phyloP scores from a whole-genome alignment of 1,140 invertebrate species.

The Caenorhabditis remanei region DNA sequence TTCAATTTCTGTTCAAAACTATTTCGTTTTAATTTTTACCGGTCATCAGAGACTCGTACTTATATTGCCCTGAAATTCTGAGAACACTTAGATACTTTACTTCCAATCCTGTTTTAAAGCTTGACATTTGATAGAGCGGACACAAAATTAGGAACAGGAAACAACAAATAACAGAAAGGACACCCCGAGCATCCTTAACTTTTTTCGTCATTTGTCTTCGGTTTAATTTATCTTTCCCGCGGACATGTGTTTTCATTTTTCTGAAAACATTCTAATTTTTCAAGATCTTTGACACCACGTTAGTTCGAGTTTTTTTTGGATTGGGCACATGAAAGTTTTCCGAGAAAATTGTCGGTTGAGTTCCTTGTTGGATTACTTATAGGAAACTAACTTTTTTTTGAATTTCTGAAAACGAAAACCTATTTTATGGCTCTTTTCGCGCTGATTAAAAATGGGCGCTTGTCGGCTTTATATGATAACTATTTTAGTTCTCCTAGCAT shows the following conservation, averaged over 20 bases:
- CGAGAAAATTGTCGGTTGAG: neutral
- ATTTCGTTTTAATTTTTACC: no score
- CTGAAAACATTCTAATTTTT: neutral
- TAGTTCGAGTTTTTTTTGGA: neutral
- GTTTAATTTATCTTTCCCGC: slow-evolving; percentile 7
- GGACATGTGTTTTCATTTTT: neutral
- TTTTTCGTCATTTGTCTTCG: neutral
- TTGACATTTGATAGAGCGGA: neutral
- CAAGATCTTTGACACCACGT: neutral
- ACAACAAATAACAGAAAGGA: neutral
- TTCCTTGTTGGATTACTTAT: neutral
- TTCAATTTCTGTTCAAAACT: no score
- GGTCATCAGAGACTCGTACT: no score
- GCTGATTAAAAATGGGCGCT: no score
- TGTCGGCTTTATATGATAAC: no score
- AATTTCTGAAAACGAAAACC: no score
- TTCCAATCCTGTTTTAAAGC: neutral
- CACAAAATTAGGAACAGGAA: neutral
- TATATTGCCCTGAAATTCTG: no score
- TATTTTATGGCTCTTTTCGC: no score
- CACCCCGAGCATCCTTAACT: neutral
- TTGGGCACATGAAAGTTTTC: neutral
- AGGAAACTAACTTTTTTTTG: neutral
- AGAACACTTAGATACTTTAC: no score
- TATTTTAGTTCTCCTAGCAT: no score